Conservation (phyloP, 2,113 vertebrate species). For the Elanus axillaris region DNA sequence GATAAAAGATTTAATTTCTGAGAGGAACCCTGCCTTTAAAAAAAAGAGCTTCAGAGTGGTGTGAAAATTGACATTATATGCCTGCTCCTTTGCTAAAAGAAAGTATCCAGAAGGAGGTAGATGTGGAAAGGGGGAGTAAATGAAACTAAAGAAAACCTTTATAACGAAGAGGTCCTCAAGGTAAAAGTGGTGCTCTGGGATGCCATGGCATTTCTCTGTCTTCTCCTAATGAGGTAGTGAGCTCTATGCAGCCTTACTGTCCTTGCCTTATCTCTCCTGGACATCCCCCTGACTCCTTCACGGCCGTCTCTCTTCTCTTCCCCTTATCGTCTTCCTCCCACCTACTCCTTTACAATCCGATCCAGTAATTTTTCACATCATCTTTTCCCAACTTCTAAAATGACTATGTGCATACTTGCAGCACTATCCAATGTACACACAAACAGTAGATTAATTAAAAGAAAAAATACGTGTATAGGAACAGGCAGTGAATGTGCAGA, state of each 20-base stretch:
- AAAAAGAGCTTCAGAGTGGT: not conserved
- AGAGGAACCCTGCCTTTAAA: not conserved
- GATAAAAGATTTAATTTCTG: not conserved
- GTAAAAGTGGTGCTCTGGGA: slow-evolving; percentile 21
- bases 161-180: slow-evolving; percentile 23
- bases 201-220: slow-evolving; percentile 47
- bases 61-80: slow-evolving; percentile 9
- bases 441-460: slow-evolving; percentile 29
- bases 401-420: not conserved
- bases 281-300: not conserved
- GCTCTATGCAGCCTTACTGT: not conserved
- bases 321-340: not conserved
- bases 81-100: not conserved
- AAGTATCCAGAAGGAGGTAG: not conserved
- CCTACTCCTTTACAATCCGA: not conserved
- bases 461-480: not conserved
- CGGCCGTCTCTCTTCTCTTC: not conserved
- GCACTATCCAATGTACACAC: not conserved
- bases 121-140: not conserved
- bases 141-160: not conserved
- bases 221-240: slow-evolving; percentile 63
- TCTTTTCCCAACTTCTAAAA: not conserved
- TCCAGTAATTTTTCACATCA: not conserved
- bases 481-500: not conserved
- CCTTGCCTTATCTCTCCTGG: slow-evolving; percentile 24